Percentiles rank a stretch among this genome's conserved stretches.
These are phyloP conservation scores for Harmothoe impar DNA, from an alignment of 2,888 invertebrate genomes.

Conservation along the genomic window DNA sequence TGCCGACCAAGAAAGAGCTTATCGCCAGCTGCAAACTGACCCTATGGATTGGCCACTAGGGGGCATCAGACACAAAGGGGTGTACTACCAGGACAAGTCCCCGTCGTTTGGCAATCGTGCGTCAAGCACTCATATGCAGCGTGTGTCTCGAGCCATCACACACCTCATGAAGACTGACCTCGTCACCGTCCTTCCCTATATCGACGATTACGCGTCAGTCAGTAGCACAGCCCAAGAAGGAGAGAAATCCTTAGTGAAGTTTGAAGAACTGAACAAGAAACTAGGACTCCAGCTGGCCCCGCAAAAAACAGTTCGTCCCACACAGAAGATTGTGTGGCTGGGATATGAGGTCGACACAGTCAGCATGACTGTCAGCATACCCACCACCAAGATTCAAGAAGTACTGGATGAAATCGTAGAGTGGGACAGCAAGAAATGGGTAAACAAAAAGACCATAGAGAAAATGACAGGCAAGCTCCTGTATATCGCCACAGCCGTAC, in stretches of 20 bases:
- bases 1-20: too few relatives aligned
- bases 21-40: too few relatives aligned
- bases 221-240: not conserved
- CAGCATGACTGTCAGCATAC: not conserved
- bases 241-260: not conserved
- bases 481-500: not conserved
- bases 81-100: not conserved
- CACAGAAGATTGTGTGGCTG: not conserved
- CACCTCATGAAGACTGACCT: not conserved
- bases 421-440: not conserved
- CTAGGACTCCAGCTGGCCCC: too few relatives aligned
- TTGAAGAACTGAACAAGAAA: not conserved
- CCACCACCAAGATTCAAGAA: not conserved
- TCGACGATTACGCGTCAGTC: not conserved
- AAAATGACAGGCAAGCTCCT: not conserved
- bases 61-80: not conserved
- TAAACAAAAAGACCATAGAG: too few relatives aligned
- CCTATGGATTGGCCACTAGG: not conserved
- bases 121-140: not conserved
- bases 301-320: not conserved
- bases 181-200: not conserved
- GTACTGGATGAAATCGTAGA: not conserved
- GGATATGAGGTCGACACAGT: not conserved
- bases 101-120: too few relatives aligned
- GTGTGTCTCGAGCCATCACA: not conserved